Evolutionary conservation across 2,888 invertebrate genomes (phyloP).

Genomic region (Poecilobothrus nobilitatus): DNA sequence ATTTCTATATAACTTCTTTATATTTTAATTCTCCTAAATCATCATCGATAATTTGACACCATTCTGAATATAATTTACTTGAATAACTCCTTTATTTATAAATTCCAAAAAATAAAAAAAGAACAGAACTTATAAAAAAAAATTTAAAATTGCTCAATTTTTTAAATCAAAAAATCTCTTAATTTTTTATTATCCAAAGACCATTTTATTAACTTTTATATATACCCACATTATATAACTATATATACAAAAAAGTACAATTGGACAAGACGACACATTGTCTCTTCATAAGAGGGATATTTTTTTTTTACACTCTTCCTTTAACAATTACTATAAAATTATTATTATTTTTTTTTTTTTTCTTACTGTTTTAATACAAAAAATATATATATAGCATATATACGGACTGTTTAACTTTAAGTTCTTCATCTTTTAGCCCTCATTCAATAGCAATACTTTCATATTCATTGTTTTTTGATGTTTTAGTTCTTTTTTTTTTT

Average conservation of each 20-base stretch:
- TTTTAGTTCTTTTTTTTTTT: background rate
- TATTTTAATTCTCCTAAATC: background rate
- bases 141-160: conserved; percentile 2
- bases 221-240: background rate
- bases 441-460: too few species aligned
- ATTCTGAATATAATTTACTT: conserved; percentile 1
- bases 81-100: conserved; percentile 1
- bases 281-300: background rate
- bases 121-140: background rate
- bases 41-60: conserved; percentile 1
- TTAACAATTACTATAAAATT: too few species aligned
- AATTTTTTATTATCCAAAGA: background rate
- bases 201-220: background rate
- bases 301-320: too few species aligned
- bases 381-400: too few species aligned
- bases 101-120: background rate
- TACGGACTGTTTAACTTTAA: too few species aligned
- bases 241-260: background rate
- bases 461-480: too few species aligned
- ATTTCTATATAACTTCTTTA: background rate
- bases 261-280: background rate
- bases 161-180: background rate
- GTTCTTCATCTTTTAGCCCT: too few species aligned
- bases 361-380: too few species aligned
- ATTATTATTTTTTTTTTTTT: too few species aligned